Percentiles rank a stretch among this genome's conserved stretches.
Evolutionary conservation across 2,888 invertebrate genomes (phyloP).

Genomic region (Mesorhabditis spiculigera): DNA sequence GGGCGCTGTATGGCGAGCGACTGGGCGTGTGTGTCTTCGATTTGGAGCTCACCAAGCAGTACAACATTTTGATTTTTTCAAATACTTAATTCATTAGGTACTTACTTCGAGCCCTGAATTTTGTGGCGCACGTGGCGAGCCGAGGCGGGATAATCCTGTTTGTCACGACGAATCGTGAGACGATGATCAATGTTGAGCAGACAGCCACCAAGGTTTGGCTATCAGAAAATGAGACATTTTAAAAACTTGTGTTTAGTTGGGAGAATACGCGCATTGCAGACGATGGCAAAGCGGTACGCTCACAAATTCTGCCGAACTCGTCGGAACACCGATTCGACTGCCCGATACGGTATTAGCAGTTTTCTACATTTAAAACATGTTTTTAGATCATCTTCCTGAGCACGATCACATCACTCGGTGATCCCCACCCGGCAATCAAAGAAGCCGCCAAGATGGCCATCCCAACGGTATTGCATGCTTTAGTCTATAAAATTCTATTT

Average conservation of each 20-base stretch:
- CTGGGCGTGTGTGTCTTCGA: slow-evolving; percentile 85
- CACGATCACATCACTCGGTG: slow-evolving; percentile 65
- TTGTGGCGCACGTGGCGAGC: slow-evolving; percentile 87
- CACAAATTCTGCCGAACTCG: slow-evolving; percentile 43
- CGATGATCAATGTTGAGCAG: slow-evolving; percentile 41
- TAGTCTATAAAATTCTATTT: no score
- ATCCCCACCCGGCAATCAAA: slow-evolving; percentile 71
- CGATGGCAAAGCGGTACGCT: slow-evolving; percentile 51
- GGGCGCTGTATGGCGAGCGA: slow-evolving; percentile 85
- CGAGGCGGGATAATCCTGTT: slow-evolving; percentile 82
- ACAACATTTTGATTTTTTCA: slow-evolving; percentile 54
- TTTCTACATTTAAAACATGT: neutral
- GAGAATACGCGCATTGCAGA: slow-evolving; percentile 70
- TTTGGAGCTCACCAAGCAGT: slow-evolving; percentile 81
- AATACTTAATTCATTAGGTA: neutral
- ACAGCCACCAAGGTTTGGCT: slow-evolving; percentile 23
- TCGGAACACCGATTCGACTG: slow-evolving; percentile 73
- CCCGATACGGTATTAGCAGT: slow-evolving; percentile 73
- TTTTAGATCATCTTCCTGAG: slow-evolving; percentile 77
- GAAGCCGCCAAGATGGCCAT: slow-evolving; percentile 86
- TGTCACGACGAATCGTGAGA: slow-evolving; percentile 69
- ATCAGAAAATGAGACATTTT: neutral
- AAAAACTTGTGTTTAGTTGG: slow-evolving; percentile 60
- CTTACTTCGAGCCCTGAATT: slow-evolving; percentile 73
- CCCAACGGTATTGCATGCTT: slow-evolving; percentile 69